A percentile compares a stretch with the other conserved stretches of the same genome.
These are phyloP conservation scores for Morpho deidamia DNA, from an alignment of 2,888 invertebrate genomes.

Conservation along the genomic window DNA sequence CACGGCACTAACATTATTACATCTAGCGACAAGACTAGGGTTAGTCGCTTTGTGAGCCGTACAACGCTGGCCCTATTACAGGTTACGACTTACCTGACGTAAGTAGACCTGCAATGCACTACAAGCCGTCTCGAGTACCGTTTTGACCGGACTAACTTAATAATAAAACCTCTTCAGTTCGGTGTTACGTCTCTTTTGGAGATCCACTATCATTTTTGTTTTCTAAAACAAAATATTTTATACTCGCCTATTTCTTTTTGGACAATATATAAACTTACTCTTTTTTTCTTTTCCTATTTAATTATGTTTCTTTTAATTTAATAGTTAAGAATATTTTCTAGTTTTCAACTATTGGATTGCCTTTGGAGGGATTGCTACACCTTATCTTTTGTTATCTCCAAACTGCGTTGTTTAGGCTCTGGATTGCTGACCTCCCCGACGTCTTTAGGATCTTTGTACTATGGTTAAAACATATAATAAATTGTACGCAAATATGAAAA, in stretches of 20 bases:
- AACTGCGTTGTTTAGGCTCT: too few species aligned
- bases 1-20: slow-evolving; percentile 51
- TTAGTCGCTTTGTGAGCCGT: slow-evolving; percentile 42
- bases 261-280: not conserved
- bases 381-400: too few species aligned
- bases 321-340: too few species aligned
- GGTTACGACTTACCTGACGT: slow-evolving; percentile 37
- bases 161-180: slow-evolving; percentile 65
- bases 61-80: slow-evolving; percentile 47
- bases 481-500: too few species aligned
- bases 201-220: slow-evolving; percentile 30
- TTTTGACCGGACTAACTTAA: slow-evolving; percentile 67
- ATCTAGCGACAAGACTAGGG: slow-evolving; percentile 34
- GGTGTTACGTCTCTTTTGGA: slow-evolving; percentile 53
- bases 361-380: too few species aligned
- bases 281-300: not conserved
- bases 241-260: not conserved
- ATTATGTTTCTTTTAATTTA: not conserved
- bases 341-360: too few species aligned
- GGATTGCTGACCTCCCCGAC: too few species aligned
- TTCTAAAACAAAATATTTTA: slow-evolving; percentile 11
- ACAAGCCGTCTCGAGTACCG: slow-evolving; percentile 45
- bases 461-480: too few species aligned
- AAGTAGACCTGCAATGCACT: slow-evolving; percentile 55
- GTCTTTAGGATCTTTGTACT: too few species aligned